Evolutionary conservation across 2,888 invertebrate genomes (phyloP).

Genomic region (Tipula lateralis): DNA sequence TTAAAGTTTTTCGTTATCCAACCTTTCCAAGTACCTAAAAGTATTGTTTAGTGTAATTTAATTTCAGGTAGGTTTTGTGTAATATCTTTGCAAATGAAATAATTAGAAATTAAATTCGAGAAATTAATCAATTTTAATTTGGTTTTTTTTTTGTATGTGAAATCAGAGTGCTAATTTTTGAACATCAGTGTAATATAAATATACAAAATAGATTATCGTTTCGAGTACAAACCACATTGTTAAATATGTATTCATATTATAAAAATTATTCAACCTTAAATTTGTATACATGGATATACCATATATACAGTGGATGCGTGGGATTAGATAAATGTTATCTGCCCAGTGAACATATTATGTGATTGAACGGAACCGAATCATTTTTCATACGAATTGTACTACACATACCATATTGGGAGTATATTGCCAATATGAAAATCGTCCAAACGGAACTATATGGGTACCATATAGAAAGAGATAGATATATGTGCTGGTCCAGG

Average conservation of each 20-base stretch:
- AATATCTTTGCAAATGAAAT: not conserved
- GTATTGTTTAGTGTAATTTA: not conserved
- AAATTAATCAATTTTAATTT: slow-evolving; percentile 11
- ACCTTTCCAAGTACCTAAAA: not conserved
- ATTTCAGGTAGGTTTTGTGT: not conserved
- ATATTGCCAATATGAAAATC: not conserved
- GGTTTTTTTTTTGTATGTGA: not conserved
- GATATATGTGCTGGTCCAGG: not conserved
- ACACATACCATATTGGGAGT: not conserved
- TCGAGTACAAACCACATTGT: not conserved
- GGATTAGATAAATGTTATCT: not conserved
- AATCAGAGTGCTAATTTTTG: not conserved
- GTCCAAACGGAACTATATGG: not conserved
- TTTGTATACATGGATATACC: not conserved
- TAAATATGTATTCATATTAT: not conserved
- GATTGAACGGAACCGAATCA: not conserved
- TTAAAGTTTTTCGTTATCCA: not conserved
- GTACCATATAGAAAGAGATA: not conserved
- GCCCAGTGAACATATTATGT: not conserved
- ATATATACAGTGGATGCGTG: not conserved
- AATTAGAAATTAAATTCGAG: slow-evolving; percentile 11
- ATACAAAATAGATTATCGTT: not conserved
- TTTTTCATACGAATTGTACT: not conserved
- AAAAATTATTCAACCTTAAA: not conserved
- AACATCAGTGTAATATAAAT: not conserved